Evolutionary conservation across 1,140 invertebrate species (phyloP).

Genomic region (Ctenoplectra terminalis): DNA sequence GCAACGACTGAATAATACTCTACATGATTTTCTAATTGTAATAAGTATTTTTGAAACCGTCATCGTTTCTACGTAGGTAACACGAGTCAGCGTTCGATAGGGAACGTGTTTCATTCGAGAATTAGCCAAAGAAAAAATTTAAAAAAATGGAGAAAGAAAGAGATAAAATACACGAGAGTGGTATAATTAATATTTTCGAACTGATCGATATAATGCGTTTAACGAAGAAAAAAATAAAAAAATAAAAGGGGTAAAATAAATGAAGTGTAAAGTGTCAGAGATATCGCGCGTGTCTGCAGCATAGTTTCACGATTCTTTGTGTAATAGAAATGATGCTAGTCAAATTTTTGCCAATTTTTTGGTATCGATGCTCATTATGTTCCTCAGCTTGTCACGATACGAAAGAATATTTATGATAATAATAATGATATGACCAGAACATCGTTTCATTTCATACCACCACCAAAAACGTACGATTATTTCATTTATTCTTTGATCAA

Average conservation of each 20-base stretch:
- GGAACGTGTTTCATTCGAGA: slow-evolving; percentile 29
- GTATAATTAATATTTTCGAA: slow-evolving; percentile 58
- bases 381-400: slow-evolving; percentile 56
- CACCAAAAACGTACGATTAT: not conserved
- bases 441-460: slow-evolving; percentile 15
- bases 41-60: slow-evolving; percentile 58
- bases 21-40: slow-evolving; percentile 61
- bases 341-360: slow-evolving; percentile 48
- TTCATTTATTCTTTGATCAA: too few species aligned
- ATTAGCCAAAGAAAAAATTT: slow-evolving; percentile 25
- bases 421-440: slow-evolving; percentile 39
- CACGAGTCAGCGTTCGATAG: slow-evolving; percentile 29
- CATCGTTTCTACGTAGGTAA: slow-evolving; percentile 52
- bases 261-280: slow-evolving; percentile 12
- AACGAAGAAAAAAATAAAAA: not conserved
- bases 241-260: not conserved
- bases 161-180: slow-evolving; percentile 29
- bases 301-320: slow-evolving; percentile 50
- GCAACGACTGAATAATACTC: slow-evolving; percentile 61
- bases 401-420: slow-evolving; percentile 58
- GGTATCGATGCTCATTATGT: slow-evolving; percentile 57
- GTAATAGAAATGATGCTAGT: slow-evolving; percentile 40
- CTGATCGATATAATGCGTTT: not conserved
- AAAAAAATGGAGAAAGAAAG: slow-evolving; percentile 1
- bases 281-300: slow-evolving; percentile 39